Percentiles rank a stretch among this genome's conserved stretches.
Evolutionary conservation across 2,113 vertebrate genomes (phyloP).

Genomic region (Lathamus discolor): DNA sequence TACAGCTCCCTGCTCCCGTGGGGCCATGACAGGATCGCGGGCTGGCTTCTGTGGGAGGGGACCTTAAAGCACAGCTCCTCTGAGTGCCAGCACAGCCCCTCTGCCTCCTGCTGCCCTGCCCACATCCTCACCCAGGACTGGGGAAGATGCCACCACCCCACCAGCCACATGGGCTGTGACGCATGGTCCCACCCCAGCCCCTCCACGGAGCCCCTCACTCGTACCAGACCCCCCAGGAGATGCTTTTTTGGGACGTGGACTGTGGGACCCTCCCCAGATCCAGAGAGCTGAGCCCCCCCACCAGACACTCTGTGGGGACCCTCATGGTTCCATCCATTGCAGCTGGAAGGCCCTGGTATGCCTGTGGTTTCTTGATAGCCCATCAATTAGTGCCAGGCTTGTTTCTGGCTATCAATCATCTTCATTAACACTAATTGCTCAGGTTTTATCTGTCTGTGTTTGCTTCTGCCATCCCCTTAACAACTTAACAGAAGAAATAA

Average conservation of each 20-base stretch:
- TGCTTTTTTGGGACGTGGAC: no score
- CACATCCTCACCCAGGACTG: neutral
- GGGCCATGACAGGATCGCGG: no score
- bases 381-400: neutral
- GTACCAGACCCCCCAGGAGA: neutral
- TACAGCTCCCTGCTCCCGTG: neutral
- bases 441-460: neutral
- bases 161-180: neutral
- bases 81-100: neutral
- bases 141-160: neutral
- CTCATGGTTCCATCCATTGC: neutral
- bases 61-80: neutral
- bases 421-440: neutral
- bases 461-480: neutral
- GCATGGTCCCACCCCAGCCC: rapidly evolving
- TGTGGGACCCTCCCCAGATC: neutral
- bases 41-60: neutral
- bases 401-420: neutral
- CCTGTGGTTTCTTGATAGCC: neutral
- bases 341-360: neutral
- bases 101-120: neutral
- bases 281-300: no score
- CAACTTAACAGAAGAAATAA: neutral
- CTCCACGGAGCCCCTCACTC: rapidly evolving
- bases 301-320: neutral